phyloP scores from a whole-genome alignment of 2,888 invertebrate species.

The Conchocele bisecta region DNA sequence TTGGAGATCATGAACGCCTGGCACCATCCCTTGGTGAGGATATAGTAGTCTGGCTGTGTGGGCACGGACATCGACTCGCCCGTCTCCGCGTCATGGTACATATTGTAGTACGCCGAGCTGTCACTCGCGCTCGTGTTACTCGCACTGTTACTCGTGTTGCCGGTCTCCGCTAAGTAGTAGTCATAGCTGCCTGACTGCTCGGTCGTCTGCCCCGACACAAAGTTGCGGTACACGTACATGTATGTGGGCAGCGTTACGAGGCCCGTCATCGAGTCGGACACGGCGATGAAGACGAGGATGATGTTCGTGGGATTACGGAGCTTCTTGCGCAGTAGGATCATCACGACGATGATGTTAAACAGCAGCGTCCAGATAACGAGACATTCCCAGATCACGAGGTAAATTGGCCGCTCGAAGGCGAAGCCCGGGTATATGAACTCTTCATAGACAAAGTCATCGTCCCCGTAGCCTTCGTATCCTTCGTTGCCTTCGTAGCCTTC shows the following conservation, averaged over 20 bases:
- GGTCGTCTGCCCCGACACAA: no score
- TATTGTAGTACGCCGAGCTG: no score
- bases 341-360: conserved; percentile 32
- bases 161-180: no score
- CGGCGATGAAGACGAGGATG: conserved; percentile 45
- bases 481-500: neutral
- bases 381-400: conserved; percentile 35
- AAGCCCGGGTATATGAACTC: neutral
- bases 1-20: conserved; percentile 36
- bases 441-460: neutral
- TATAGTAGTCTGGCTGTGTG: conserved; percentile 14
- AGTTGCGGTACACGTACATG: conserved; percentile 35
- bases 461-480: neutral
- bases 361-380: conserved; percentile 35
- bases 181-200: no score
- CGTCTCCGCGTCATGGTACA: no score
- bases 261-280: conserved; percentile 46
- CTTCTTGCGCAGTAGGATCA: conserved; percentile 33
- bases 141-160: no score
- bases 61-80: no score
- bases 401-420: conserved; percentile 41
- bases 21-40: conserved; percentile 12
- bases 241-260: conserved; percentile 45
- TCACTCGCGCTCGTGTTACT: no score
- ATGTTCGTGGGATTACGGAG: conserved; percentile 38